phyloP scores from a whole-genome alignment of 2,797 vertebrate species.

The Channa striata region DNA sequence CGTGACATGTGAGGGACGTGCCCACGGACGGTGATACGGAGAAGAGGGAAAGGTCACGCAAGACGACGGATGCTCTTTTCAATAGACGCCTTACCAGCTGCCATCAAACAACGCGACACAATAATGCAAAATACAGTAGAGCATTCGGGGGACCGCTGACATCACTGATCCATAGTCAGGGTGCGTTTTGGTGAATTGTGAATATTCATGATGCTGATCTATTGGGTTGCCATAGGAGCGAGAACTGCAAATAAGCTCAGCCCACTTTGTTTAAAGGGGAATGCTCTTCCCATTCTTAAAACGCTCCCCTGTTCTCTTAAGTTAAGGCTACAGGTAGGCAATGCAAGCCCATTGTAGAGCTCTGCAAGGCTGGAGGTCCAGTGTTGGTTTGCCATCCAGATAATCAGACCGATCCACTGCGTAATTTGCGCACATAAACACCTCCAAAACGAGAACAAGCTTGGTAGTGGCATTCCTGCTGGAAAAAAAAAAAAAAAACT shows the following conservation, averaged over 20 bases:
- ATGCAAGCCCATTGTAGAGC: slow-evolving; percentile 36
- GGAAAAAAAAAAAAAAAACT: background rate
- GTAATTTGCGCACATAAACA: slow-evolving; percentile 60
- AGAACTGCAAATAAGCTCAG: slow-evolving; percentile 88
- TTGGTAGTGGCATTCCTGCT: too few relatives aligned
- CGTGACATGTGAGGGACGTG: slow-evolving; percentile 79
- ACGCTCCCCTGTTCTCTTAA: slow-evolving; percentile 47
- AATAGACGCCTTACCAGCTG: slow-evolving; percentile 67
- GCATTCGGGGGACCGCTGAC: slow-evolving; percentile 86
- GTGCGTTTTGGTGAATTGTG: slow-evolving; percentile 87
- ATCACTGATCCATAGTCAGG: slow-evolving; percentile 89
- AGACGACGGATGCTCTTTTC: slow-evolving; percentile 75
- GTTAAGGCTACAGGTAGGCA: slow-evolving; percentile 74
- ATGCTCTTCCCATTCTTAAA: slow-evolving; percentile 81
- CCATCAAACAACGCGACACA: slow-evolving; percentile 75
- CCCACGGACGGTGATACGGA: slow-evolving; percentile 67
- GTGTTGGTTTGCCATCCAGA: background rate
- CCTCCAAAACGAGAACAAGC: too few relatives aligned
- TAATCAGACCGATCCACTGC: slow-evolving; percentile 40
- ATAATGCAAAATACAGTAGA: slow-evolving; percentile 77
- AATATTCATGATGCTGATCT: slow-evolving; percentile 95
- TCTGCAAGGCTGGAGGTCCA: slow-evolving; percentile 15
- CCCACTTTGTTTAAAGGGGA: slow-evolving; percentile 87
- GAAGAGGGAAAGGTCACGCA: slow-evolving; percentile 81
- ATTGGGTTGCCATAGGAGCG: slow-evolving; percentile 97